phyloP scores from a whole-genome alignment of 35 echinoderm and acorn worm genomes.

The Acanthaster planci region DNA sequence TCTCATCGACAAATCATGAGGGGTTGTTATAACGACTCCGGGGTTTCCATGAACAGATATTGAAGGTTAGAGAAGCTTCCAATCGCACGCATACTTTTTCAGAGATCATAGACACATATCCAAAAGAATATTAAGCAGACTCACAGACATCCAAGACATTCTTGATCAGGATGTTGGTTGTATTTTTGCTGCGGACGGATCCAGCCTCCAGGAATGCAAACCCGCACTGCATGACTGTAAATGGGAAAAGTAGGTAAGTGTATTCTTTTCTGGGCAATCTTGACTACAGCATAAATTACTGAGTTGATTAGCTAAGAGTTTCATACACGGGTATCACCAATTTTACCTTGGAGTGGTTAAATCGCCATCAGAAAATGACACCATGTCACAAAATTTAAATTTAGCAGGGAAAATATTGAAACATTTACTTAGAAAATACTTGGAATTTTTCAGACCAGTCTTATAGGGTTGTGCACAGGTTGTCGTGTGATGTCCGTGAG shows the following conservation, averaged over 20 bases:
- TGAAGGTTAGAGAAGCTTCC: not conserved
- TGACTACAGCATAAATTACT: not conserved
- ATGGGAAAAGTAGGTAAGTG: not conserved
- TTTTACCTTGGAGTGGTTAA: too few species aligned
- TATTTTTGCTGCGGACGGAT: conserved; percentile 75
- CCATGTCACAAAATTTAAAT: not conserved
- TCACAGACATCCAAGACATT: conserved; percentile 80
- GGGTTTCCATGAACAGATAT: not conserved
- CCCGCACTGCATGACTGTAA: conserved; percentile 74
- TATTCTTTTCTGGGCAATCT: too few species aligned
- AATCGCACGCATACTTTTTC: not conserved
- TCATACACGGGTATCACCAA: too few species aligned
- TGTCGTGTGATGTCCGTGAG: too few species aligned
- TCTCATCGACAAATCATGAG: too few species aligned
- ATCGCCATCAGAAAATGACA: not conserved
- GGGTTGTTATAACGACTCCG: too few species aligned
- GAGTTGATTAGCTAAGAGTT: not conserved
- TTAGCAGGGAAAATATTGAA: too few species aligned
- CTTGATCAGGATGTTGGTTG: conserved; percentile 77
- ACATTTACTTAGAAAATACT: too few species aligned
- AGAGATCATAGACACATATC: too few species aligned
- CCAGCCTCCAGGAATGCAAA: conserved; percentile 86
- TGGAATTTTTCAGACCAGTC: too few species aligned
- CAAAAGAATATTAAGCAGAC: not conserved
- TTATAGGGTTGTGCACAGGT: too few species aligned